Evolutionary conservation across 2,888 invertebrate genomes (phyloP).

Genomic region (Cataglyphis albicans): DNA sequence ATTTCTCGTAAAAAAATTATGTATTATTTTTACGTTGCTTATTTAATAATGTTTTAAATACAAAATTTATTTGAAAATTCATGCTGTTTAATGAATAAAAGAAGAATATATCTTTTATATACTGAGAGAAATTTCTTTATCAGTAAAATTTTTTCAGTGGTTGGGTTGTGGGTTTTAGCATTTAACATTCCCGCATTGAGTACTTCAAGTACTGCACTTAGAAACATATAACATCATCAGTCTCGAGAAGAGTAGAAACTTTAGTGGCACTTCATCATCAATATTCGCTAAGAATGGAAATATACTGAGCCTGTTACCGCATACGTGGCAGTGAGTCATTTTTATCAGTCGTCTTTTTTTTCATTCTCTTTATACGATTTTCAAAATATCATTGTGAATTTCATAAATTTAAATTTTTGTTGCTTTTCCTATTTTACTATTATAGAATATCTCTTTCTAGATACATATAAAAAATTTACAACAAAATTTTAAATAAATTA

Average conservation of each 20-base stretch:
- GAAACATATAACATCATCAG: background rate
- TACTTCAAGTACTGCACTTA: constrained; percentile 1
- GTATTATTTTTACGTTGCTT: constrained; percentile 6
- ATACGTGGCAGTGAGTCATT: constrained; percentile 38
- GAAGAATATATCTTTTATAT: background rate
- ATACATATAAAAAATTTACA: background rate
- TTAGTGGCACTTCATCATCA: constrained; percentile 22
- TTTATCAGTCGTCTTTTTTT: constrained; percentile 40
- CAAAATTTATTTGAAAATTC: constrained; percentile 8
- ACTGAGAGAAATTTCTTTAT: background rate
- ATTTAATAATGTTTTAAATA: constrained; percentile 2
- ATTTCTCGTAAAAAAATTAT: constrained; percentile 7
- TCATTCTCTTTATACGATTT: constrained; percentile 25
- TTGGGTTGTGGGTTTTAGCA: background rate
- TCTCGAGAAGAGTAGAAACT: constrained; percentile 1
- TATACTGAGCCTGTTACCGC: constrained; percentile 22
- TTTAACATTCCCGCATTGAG: background rate
- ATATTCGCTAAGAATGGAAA: constrained; percentile 29
- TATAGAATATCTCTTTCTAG: background rate
- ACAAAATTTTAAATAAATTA: background rate
- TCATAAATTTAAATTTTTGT: constrained; percentile 14
- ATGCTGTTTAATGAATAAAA: background rate
- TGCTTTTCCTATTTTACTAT: background rate
- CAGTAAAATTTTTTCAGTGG: background rate
- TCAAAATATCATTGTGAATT: background rate